A percentile compares a stretch with the other conserved stretches of the same genome.
phyloP scores from a whole-genome alignment of 2,888 invertebrate genomes.

The Seira sanloemensis region DNA sequence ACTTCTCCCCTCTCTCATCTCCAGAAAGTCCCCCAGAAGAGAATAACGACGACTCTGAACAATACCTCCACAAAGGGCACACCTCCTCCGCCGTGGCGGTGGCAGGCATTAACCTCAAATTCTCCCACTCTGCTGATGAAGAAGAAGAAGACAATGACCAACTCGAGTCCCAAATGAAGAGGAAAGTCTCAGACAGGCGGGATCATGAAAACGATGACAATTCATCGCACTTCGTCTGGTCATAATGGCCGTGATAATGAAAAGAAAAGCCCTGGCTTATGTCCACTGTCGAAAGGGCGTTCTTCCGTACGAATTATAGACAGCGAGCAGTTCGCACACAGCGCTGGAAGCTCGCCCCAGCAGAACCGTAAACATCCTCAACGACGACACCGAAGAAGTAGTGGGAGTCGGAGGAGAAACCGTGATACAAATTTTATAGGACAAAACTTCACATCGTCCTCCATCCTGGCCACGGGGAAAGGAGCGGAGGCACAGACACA shows the following conservation, averaged over 20 bases:
- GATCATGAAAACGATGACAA: conserved; percentile 16
- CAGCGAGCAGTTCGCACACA: background rate
- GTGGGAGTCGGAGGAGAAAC: conserved; percentile 33
- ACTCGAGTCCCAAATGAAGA: background rate
- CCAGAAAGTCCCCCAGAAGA: conserved; percentile 51
- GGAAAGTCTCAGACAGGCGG: conserved; percentile 10
- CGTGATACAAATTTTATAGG: conserved; percentile 46
- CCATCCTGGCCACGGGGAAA: background rate
- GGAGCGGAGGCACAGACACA: background rate
- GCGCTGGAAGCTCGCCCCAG: background rate
- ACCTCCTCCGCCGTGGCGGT: background rate
- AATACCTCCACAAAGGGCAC: conserved; percentile 18
- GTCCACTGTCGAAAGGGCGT: conserved; percentile 13
- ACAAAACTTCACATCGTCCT: conserved; percentile 31
- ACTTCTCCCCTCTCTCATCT: conserved; percentile 53
- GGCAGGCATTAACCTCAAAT: background rate
- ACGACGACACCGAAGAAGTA: conserved; percentile 31
- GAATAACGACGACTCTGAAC: background rate
- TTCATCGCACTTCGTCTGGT: conserved; percentile 33
- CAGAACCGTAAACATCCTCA: background rate
- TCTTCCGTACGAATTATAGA: conserved; percentile 30
- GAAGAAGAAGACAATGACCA: conserved; percentile 25
- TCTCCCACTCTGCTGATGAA: conserved; percentile 10
- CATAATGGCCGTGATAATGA: conserved; percentile 26
- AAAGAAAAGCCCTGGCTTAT: conserved; percentile 33